Evolutionary conservation across 1,140 invertebrate genomes (phyloP), one percentile per base, ranked within the genome.

Genomic region (Aphis craccivora): DNA sequence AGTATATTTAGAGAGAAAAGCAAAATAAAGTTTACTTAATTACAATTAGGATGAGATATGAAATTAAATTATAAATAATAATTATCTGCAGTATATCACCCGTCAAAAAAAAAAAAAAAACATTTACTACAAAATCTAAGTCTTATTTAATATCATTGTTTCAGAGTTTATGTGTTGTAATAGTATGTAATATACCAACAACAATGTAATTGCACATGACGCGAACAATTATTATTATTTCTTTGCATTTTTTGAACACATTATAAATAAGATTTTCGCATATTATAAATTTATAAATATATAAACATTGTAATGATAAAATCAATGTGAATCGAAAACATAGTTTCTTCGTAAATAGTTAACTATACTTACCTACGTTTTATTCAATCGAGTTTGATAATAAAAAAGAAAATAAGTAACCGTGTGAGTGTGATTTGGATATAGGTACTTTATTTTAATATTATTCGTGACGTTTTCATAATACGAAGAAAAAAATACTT

Each of bases 231-330:
- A 76, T 76, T 67, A 67, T 67, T 76, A 76, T 76, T 76, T 76
- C 60, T 76, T 76, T 76, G n/a, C 18, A 35, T 76, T 76, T 51
- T 76, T 76, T n/a, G 30, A 18, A n/a, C 60, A 76, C 60, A 76
- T n/a, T 76, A n/a, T 20, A 76, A 30, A 67, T 67, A n/a, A n/a
- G 60, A 30, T 35, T 76, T 76, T n/a, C 14, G 60, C n/a, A 76
- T 76, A 76, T 76, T n/a, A n/a, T n/a, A n/a, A n/a, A n/a, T n/a
- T 76, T 76, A 76, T 76, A n/a, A 76, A n/a, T 76, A n/a, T 76
- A n/a, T n/a, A n/a, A 76, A 76, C 60, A n/a, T 76, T 76, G 60
- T n/a, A n/a, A 76, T 76, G 60, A 76, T 76, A 76, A n/a, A 76
- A 76, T 76, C 60, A 76, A 76, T 76, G 60, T 76, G 18, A n/a